Evolutionary conservation across 64 coral and sea anemone species (phyloP), one percentile per base, ranked within the genome.

Genomic region (Cladopsammia gracilis): DNA sequence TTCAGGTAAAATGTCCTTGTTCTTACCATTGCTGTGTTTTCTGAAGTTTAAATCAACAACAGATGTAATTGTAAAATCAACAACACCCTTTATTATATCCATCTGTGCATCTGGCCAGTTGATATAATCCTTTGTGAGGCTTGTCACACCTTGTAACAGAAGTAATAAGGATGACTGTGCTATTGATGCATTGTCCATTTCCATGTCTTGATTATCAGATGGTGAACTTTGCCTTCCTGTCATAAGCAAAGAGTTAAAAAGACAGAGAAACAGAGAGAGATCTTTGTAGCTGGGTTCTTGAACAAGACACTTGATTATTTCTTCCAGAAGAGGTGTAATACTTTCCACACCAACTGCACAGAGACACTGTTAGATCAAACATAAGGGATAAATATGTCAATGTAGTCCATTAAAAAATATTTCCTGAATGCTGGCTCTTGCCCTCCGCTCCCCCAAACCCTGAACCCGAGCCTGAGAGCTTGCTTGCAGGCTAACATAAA

Each of bases 241-340:
- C 45, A 51, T 23, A 22, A 84, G 42, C 43, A 84, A 67, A 48
- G 80, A 84, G 4, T 64, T 64, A 25, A 84, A 50, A 68, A 84
- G 61, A n/a, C 45, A 24, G 20, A 47, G 62, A 45, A 84, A 84
- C 62, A 84, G 58, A 47, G 61, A 84, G 4, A 84, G 61, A 67
- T 84, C 80, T 49, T 84, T 67, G 47, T 22, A 84, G 19, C 45
- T 84, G 16, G 80, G 80, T 23, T 67, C 26, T 68, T 84, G 80
- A 24, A 19, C 20, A 68, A 84, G 61, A 46, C 46, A 48, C 19
- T 68, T 49, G 10, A 84, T 67, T 42, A 84, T 45, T 48, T 84
- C 62, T 42, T 67, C 45, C 7, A 84, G 62, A 68, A 64, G 61
- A 5, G 20, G 23, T 67, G 80, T 50, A 1, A 64, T 47, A 48